Evolutionary conservation across 2,113 vertebrate species (phyloP), one percentile per base, ranked within the genome.

Genomic region (Grammomys dolichurus): DNA sequence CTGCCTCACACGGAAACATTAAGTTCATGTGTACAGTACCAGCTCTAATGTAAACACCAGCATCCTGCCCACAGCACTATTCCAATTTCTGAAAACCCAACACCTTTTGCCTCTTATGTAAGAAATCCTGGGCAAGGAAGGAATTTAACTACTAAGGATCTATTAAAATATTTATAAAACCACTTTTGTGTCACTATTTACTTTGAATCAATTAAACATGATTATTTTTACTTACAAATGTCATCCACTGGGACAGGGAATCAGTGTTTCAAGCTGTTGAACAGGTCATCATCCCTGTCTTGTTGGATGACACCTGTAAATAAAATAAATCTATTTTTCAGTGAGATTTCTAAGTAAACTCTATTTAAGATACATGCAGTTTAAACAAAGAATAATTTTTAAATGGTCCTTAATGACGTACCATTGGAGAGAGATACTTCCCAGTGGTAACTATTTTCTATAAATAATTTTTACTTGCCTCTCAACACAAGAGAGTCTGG

Each of bases 261-360:
- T 97, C 95, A 96, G 90, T 90, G 96, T 97, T 95, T 98, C 97
- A 98, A 96, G 95, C 91, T 96, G 92, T 91, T 96, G 92, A 97
- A 98, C 94, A 97, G 97, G 97, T 75, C 96, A 97, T 97, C 86
- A 94, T 97, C 95, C 97, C 96, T 98, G 97, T 95, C 97, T 97
- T 97, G 96, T 96, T 97, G 97, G 97, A 98, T 97, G 97, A 97
- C 96, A 98, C 96, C 96, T 97, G 93, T 97, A 98, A 97, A 97
- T 97, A 97, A 98, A 97, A 98, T 97, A 97, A 97, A 97, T 94
- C 97, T 98, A 98, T 96, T 98, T 98, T 97, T 97, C 96, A 98
- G 95, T 97, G 94, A 98, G 92, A 96, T 93, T 95, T 96, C 89
- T 85, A 69, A 95, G 96, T 43, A 86, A 95, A 75, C 69, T 97